A percentile compares a stretch with the other conserved stretches of the same genome.
Conservation (phyloP, 2,888 invertebrate species). For the Oscheius sp. region DNA sequence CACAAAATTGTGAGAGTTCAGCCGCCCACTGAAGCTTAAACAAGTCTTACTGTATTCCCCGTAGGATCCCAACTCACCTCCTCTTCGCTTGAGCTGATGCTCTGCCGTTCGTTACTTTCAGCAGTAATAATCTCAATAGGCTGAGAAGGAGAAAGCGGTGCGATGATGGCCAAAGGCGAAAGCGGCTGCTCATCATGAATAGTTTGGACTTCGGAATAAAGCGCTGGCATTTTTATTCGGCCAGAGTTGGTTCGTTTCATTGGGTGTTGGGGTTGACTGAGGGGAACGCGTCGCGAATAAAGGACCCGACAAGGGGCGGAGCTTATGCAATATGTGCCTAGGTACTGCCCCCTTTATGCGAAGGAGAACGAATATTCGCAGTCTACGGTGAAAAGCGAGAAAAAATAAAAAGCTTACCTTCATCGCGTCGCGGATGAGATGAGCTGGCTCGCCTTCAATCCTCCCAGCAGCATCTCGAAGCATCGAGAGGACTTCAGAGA, state of each 20-base stretch:
- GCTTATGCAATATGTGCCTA: not conserved
- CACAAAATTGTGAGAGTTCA: too few relatives aligned
- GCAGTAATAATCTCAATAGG: too few relatives aligned
- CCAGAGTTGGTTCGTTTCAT: conserved; percentile 18
- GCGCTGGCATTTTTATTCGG: not conserved
- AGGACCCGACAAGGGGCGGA: not conserved
- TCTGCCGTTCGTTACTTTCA: conserved; percentile 2
- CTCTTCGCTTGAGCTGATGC: conserved; percentile 9
- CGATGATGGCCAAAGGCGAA: too few relatives aligned
- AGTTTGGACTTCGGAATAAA: too few relatives aligned
- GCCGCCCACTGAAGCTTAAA: too few relatives aligned
- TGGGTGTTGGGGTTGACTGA: conserved; percentile 1
- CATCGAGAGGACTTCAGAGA: conserved; percentile 63
- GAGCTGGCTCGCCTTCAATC: conserved; percentile 51
- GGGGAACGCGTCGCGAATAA: not conserved
- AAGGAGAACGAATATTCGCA: not conserved
- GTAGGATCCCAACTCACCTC: conserved; percentile 12
- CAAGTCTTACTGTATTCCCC: too few relatives aligned
- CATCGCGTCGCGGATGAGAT: conserved; percentile 49
- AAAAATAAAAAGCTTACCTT: conserved; percentile 32
- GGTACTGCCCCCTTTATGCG: not conserved
- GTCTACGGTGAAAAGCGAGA: not conserved
- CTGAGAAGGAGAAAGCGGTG: too few relatives aligned
- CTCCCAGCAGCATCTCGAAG: conserved; percentile 55
- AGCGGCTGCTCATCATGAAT: too few relatives aligned